phyloP scores from a whole-genome alignment of 2,113 vertebrate genomes.

The Coptodon rendalli region DNA sequence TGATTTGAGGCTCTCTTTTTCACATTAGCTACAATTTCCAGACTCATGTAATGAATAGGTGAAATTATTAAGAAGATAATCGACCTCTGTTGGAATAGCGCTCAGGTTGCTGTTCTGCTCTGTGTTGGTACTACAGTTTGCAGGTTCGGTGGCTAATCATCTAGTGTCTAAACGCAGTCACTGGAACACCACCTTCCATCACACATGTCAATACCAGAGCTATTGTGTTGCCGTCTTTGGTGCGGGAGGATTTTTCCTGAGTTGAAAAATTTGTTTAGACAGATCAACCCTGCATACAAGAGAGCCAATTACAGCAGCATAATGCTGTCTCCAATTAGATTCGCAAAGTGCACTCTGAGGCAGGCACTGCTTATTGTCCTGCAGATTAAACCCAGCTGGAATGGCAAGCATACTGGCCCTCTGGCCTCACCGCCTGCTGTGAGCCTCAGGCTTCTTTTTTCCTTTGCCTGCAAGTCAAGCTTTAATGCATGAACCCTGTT shows the following conservation, averaged over 20 bases:
- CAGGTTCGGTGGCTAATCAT: neutral
- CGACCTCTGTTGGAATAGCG: rapidly evolving
- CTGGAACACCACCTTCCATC: neutral
- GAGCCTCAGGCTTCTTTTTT: neutral
- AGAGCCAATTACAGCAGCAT: constrained; percentile 50
- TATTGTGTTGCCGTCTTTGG: constrained; percentile 11
- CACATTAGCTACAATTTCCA: neutral
- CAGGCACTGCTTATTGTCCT: constrained; percentile 23
- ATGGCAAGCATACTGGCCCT: neutral
- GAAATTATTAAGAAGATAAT: neutral
- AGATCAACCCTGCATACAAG: constrained; percentile 28
- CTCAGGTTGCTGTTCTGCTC: neutral
- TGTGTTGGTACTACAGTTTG: neutral
- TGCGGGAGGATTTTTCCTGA: neutral
- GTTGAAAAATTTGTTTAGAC: constrained; percentile 49
- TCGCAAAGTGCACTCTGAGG: constrained; percentile 22
- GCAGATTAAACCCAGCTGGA: constrained; percentile 34
- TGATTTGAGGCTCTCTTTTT: neutral
- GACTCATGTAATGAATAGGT: neutral
- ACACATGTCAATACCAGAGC: neutral
- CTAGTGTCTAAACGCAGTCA: neutral
- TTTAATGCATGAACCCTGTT: neutral
- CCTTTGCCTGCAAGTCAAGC: neutral
- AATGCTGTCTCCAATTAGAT: constrained; percentile 56
- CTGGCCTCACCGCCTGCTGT: neutral